phyloP scores from a whole-genome alignment of 2,888 invertebrate genomes.

The Geotrupes spiniger region DNA sequence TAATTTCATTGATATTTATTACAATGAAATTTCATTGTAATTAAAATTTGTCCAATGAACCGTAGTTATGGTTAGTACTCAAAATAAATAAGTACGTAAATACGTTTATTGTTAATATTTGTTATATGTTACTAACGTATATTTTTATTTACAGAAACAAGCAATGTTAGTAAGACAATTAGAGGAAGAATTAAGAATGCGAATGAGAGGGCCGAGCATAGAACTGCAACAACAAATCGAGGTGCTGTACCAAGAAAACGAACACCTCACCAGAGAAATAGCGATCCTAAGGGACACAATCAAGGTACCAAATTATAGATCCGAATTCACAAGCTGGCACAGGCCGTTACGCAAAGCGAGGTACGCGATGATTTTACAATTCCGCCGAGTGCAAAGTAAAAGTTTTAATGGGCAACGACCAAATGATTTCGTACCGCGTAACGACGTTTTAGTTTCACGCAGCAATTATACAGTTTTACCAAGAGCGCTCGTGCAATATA shows the following conservation, averaged over 20 bases:
- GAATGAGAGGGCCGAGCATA: conserved; percentile 85
- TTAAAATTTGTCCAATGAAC: too few relatives aligned
- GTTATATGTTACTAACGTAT: too few relatives aligned
- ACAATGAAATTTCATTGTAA: too few relatives aligned
- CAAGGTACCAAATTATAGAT: conserved; percentile 72
- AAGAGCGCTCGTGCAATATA: too few relatives aligned
- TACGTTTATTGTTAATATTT: not conserved
- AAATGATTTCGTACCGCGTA: too few relatives aligned
- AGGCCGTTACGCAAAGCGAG: too few relatives aligned
- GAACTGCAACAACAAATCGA: conserved; percentile 93
- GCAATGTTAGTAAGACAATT: conserved; percentile 90
- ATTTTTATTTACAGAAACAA: conserved; percentile 76
- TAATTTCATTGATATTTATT: too few relatives aligned
- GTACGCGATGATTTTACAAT: too few relatives aligned
- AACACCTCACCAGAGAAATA: conserved; percentile 89
- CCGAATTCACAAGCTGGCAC: conserved; percentile 1
- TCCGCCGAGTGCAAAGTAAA: too few relatives aligned
- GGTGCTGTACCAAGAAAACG: conserved; percentile 88
- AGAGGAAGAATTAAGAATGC: conserved; percentile 85
- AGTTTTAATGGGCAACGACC: too few relatives aligned
- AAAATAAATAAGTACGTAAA: not conserved
- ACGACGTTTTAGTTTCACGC: too few relatives aligned
- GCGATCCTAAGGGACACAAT: conserved; percentile 91
- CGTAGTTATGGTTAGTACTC: not conserved
- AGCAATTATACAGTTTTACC: too few relatives aligned